Base-by-base conservation (phyloP, 2,113 vertebrate species). In the Antechinus flavipes region DNA sequence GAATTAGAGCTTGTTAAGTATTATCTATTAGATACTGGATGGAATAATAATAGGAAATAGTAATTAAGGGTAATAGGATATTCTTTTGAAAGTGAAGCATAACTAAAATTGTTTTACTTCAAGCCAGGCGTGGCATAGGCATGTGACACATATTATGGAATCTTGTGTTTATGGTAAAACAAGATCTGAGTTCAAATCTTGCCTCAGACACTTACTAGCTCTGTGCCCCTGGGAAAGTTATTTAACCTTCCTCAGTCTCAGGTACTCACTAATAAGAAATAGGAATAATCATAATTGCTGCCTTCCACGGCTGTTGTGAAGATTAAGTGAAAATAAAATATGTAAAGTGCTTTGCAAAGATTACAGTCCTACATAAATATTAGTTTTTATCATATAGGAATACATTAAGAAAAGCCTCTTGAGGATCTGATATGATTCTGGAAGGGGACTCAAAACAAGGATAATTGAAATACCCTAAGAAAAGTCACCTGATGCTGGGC, bases 401-500 rank as follows among this genome's bases (percentile, higher is more conserved):
- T 10, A 56, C 50, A 55, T 50, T 76, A 2, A 95, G 58, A 16
- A 91, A 1, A 89, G 8, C 47, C 90, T 95, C 94, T 53, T 93
- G 3, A 91, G 93, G 9, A 92, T 94, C 22, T 68, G 8, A 50
- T 56, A 91, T 24, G 55, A 27, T 19, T 89, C 93, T 95, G n/a
- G 96, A 95, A 95, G 1, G n/a, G 22, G 92, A 90, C 9, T n/a
- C 56, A 92, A 93, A 92, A 8, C 1, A 16, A 95, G 3, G 8
- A 55, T 97, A 95, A 94, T 8, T 30, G 92, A 91, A 94, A 50
- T 91, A 93, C 2, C 55, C 10, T 93, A 61, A 94, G 91, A 47
- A 94, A 53, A 49, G 2, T 6, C 68, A 54, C 1, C 89, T 92
- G 8, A 91, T 92, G 93, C 89, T 76, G 8, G 92, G 56, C 89